phyloP scores from a whole-genome alignment of 2,888 invertebrate genomes.

The Urechis unicinctus region DNA sequence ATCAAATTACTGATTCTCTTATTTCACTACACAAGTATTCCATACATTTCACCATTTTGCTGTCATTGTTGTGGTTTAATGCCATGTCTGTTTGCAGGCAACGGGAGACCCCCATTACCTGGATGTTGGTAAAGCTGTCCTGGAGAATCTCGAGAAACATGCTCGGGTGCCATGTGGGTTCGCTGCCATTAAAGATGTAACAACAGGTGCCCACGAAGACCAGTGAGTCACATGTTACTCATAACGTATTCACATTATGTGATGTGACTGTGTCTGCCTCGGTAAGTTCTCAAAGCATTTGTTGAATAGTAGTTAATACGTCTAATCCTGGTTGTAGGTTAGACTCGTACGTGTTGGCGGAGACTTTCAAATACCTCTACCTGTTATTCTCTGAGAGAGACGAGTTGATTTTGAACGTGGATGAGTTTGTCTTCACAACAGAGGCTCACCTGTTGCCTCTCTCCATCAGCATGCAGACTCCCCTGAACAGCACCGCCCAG shows the following conservation, averaged over 20 bases:
- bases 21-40: not conserved
- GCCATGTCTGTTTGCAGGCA: constrained; percentile 58
- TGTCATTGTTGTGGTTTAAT: not conserved
- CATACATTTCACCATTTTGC: not conserved
- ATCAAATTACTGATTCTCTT: too few relatives aligned
- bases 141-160: constrained; percentile 81
- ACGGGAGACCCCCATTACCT: constrained; percentile 94
- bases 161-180: constrained; percentile 93
- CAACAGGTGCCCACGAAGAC: constrained; percentile 85
- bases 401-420: constrained; percentile 60
- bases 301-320: too few relatives aligned
- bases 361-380: constrained; percentile 95
- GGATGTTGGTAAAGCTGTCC: constrained; percentile 79
- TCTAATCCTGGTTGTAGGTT: too few relatives aligned
- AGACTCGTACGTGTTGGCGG: constrained; percentile 96
- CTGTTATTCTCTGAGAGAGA: constrained; percentile 83
- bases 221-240: constrained; percentile 50
- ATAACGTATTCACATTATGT: too few relatives aligned
- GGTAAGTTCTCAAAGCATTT: too few relatives aligned
- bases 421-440: constrained; percentile 54
- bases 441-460: constrained; percentile 94
- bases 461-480: constrained; percentile 16
- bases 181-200: constrained; percentile 92
- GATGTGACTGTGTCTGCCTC: too few relatives aligned
- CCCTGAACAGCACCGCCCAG: not conserved